phyloP scores from a whole-genome alignment of 2,797 vertebrate genomes.

The Mustela erminea region DNA sequence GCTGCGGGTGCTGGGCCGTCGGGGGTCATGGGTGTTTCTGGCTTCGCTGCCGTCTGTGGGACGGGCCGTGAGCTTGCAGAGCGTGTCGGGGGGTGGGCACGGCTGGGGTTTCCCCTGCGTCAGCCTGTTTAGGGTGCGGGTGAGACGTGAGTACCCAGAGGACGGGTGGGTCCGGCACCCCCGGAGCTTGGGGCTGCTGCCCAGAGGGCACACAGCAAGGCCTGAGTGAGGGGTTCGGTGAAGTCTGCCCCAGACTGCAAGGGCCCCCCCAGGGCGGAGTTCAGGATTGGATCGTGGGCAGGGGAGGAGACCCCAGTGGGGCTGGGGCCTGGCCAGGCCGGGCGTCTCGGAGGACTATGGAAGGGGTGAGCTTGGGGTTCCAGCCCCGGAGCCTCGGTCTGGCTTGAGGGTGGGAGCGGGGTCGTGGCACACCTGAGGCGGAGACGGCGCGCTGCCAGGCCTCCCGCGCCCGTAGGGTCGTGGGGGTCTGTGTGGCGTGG shows the following conservation, averaged over 20 bases:
- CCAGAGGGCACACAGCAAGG: neutral
- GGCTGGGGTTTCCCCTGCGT: neutral
- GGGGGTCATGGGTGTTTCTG: neutral
- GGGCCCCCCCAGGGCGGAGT: neutral
- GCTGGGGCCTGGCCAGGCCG: no score
- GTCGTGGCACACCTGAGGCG: fast-evolving
- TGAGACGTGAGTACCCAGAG: neutral
- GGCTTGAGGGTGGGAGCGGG: neutral
- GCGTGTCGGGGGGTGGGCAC: neutral
- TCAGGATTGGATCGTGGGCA: neutral
- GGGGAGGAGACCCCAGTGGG: neutral
- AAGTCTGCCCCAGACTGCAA: neutral
- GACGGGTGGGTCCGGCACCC: no score
- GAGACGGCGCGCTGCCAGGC: neutral
- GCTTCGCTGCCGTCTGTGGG: fast-evolving
- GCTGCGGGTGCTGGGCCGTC: fast-evolving
- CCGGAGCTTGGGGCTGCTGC: neutral
- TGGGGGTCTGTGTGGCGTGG: neutral
- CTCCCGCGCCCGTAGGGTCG: neutral
- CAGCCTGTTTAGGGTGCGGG: no score
- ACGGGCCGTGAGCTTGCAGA: neutral
- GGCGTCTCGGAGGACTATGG: fast-evolving
- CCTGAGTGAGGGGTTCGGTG: neutral
- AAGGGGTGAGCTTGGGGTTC: no score
- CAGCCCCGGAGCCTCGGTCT: neutral